Evolutionary conservation across 2,113 vertebrate species (phyloP).

Genomic region (Cochlearius cochlearius): DNA sequence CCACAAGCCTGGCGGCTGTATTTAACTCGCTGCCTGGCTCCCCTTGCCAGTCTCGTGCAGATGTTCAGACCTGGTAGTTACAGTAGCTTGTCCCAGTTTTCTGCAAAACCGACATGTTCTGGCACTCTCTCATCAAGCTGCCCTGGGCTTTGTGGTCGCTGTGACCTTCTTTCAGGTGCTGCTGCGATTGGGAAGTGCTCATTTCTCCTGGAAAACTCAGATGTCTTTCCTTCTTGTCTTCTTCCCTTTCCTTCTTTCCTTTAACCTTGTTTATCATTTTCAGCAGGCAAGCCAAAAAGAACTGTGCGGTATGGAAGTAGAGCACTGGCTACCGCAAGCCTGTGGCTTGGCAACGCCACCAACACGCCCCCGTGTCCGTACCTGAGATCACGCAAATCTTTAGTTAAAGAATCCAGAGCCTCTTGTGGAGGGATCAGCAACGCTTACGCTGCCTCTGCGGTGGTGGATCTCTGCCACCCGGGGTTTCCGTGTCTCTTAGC

Average conservation of each 20-base stretch:
- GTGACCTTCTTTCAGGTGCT: background rate
- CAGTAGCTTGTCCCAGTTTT: background rate
- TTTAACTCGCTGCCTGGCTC: background rate
- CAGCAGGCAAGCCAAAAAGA: background rate
- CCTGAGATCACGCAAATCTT: background rate
- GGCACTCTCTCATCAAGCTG: rapidly evolving
- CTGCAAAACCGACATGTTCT: background rate
- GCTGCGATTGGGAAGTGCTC: background rate
- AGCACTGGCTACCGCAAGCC: background rate
- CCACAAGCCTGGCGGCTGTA: background rate
- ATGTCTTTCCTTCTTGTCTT: background rate
- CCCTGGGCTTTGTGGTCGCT: background rate
- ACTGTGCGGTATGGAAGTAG: background rate
- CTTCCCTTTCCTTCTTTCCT: background rate
- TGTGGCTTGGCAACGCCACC: background rate
- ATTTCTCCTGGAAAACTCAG: background rate
- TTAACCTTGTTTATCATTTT: background rate
- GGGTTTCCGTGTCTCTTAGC: background rate
- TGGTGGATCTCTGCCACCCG: background rate
- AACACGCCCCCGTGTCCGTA: rapidly evolving
- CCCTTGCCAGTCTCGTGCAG: background rate
- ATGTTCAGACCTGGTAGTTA: background rate
- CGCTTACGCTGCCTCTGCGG: background rate
- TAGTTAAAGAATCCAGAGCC: background rate
- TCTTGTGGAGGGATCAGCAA: background rate